phyloP scores from a whole-genome alignment of 2,113 vertebrate genomes.

The Laticauda laticaudata region DNA sequence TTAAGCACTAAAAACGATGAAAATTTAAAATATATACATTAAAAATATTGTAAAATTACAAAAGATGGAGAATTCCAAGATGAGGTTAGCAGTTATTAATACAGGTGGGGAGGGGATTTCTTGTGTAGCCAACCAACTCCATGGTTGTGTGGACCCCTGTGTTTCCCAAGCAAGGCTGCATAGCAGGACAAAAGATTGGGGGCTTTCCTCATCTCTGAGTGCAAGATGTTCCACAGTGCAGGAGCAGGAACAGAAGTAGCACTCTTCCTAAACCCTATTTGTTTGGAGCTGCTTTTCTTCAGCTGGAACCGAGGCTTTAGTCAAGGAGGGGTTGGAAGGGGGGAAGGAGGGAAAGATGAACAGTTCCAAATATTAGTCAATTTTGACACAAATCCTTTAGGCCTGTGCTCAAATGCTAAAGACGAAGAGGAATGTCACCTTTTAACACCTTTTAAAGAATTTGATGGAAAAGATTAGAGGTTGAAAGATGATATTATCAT shows the following conservation, averaged over 20 bases:
- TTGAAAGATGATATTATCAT: no score
- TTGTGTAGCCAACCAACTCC: no score
- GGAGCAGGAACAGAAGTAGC: not conserved
- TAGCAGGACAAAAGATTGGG: no score
- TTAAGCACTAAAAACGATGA: not conserved
- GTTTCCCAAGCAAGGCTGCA: no score
- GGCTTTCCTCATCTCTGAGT: no score
- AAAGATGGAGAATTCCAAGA: not conserved
- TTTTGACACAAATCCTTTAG: not conserved
- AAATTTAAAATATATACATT: not conserved
- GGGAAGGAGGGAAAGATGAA: not conserved
- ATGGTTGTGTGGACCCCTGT: no score
- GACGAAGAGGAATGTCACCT: not conserved
- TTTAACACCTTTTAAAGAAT: not conserved
- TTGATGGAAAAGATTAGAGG: no score
- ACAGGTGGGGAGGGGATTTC: no score
- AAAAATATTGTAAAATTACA: not conserved
- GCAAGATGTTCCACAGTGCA: no score
- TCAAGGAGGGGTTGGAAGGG: no score
- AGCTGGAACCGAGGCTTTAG: not conserved
- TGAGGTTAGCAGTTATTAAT: not conserved
- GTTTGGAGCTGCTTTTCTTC: not conserved
- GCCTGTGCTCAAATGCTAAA: not conserved
- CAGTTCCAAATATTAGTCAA: not conserved
- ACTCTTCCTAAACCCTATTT: not conserved